Base-by-base conservation (phyloP, 1,140 invertebrate species). In the Ostrea edulis region DNA sequence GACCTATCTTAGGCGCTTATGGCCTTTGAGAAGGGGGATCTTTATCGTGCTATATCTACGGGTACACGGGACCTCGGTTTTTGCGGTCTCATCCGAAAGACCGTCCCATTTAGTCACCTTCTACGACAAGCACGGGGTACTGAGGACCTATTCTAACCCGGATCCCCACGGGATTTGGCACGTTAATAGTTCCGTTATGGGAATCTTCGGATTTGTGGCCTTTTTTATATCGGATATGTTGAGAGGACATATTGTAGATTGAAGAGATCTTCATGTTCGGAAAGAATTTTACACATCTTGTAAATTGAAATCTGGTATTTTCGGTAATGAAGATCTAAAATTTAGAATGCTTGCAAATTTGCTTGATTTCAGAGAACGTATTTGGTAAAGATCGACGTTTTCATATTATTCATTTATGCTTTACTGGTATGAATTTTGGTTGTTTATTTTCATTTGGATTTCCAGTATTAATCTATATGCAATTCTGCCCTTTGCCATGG, bases 131-230 rank as follows among this genome's bases (percentile, higher is more conserved):
- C 2, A 44, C 1, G 35, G 35, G 35, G 35, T 44, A 44, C 35
- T 44, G 35, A 44, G 35, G 35, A 44, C 5, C 35, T 44, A 44
- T 44, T 44, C 35, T 44, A 44, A 44, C 35, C 35, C 1, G 35
- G 35, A 44, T 44, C 35, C 35, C 35, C 35, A 44, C 35, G 35
- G 35, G 35, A 5, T 44, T 44, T n/a, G n/a, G n/a, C n/a, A n/a
- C n/a, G n/a, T n/a, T n/a, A n/a, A n/a, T n/a, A n/a, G n/a, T n/a
- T n/a, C n/a, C n/a, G n/a, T n/a, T n/a, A n/a, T 88, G 87, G 51
- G 54, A 25, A n/a, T 87, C 86, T 0, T 55, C 86, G n/a, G 84
- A 51, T 84, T 84, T 44, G 53, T 84, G 86, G 58, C 86, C 58
- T 20, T 87, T 54, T 52, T 87, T 53, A 84, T 55, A 44, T 65